Percentiles rank a stretch among this genome's conserved stretches.
These are phyloP conservation scores for Pimpla rufipes DNA, from an alignment of 2,888 invertebrate genomes.

Conservation along the genomic window DNA sequence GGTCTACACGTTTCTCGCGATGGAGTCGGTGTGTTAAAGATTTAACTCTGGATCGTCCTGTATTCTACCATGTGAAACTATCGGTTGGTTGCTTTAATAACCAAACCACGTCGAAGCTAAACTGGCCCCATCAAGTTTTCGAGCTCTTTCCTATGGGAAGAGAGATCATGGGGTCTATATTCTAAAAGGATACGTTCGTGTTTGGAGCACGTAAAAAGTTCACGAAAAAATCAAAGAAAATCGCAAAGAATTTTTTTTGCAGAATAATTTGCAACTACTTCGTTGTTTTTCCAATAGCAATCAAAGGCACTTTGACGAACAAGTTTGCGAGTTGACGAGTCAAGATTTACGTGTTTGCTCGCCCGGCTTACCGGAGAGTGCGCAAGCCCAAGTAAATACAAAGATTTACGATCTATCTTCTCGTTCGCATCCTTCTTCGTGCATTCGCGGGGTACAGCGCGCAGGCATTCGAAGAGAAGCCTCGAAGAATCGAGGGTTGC, in stretches of 20 bases:
- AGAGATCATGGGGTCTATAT: background rate
- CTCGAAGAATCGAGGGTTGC: constrained; percentile 56
- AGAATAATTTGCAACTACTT: background rate
- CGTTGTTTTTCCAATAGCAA: background rate
- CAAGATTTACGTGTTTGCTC: constrained; percentile 73
- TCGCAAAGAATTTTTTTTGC: background rate
- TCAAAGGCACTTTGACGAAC: constrained; percentile 45
- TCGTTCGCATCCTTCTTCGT: constrained; percentile 56
- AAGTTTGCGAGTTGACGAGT: constrained; percentile 59
- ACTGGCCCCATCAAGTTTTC: constrained; percentile 25
- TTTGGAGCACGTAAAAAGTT: background rate
- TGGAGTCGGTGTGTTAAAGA: background rate
- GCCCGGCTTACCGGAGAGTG: constrained; percentile 49
- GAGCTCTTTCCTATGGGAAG: background rate
- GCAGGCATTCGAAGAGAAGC: constrained; percentile 13
- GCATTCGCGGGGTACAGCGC: constrained; percentile 19
- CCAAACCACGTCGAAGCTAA: constrained; percentile 31
- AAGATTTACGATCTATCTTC: constrained; percentile 75
- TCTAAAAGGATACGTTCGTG: background rate
- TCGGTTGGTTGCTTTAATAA: constrained; percentile 77
- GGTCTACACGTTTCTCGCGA: constrained; percentile 4
- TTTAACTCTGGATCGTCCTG: constrained; percentile 44
- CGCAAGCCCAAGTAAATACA: constrained; percentile 71
- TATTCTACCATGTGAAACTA: constrained; percentile 72
- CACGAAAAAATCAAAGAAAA: background rate